Conservation (phyloP, 1,140 invertebrate species). For the Steinernema khuongi region DNA sequence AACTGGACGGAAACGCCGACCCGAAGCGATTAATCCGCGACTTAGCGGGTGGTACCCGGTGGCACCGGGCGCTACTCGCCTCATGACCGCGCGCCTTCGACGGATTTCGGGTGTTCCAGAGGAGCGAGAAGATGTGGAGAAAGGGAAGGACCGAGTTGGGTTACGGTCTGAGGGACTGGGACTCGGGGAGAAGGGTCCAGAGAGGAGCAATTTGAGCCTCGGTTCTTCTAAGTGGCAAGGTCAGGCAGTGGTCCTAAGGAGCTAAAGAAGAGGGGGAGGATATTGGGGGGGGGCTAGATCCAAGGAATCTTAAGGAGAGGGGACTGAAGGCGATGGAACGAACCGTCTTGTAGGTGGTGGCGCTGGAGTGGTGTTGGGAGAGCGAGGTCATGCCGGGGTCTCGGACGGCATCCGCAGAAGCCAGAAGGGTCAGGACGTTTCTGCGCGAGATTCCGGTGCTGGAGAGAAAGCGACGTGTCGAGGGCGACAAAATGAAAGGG, state of each 20-base stretch:
- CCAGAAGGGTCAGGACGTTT: neutral
- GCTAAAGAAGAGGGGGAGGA: neutral
- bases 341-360: neutral
- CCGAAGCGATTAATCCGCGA: conserved; percentile 7
- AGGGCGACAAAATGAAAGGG: neutral
- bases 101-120: neutral
- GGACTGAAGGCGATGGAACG: neutral
- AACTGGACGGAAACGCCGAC: conserved; percentile 8
- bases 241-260: too few species aligned
- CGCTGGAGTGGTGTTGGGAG: neutral
- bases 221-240: too few species aligned
- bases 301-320: neutral
- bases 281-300: too few species aligned
- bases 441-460: neutral
- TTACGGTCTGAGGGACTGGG: too few species aligned
- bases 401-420: neutral
- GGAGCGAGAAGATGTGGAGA: neutral
- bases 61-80: neutral
- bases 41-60: neutral
- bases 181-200: too few species aligned
- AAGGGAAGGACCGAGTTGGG: neutral
- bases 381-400: neutral
- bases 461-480: conserved; percentile 8
- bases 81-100: neutral
- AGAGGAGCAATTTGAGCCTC: too few species aligned